Evolutionary conservation across 2,888 invertebrate genomes (phyloP).

Genomic region (Netelia melanura): DNA sequence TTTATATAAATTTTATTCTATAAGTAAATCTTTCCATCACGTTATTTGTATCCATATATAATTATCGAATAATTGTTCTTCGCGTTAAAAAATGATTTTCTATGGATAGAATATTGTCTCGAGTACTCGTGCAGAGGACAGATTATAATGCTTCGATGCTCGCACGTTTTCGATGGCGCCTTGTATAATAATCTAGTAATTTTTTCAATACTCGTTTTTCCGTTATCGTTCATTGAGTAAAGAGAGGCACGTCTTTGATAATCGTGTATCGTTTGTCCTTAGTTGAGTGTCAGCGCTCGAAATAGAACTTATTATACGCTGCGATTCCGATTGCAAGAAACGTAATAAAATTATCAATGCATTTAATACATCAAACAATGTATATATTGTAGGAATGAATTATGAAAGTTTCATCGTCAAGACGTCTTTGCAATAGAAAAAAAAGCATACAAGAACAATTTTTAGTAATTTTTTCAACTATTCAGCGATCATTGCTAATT

Average conservation of each 20-base stretch:
- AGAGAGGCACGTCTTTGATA: constrained; percentile 74
- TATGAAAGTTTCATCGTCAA: neutral
- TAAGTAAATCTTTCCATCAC: neutral
- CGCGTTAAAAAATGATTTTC: neutral
- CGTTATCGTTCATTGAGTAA: constrained; percentile 67
- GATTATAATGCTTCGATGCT: constrained; percentile 31
- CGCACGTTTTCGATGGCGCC: constrained; percentile 63
- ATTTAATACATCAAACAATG: constrained; percentile 16
- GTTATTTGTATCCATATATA: neutral
- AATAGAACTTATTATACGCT: constrained; percentile 76
- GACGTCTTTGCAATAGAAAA: neutral
- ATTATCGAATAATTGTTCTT: neutral
- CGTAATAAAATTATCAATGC: constrained; percentile 57
- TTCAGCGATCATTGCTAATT: neutral
- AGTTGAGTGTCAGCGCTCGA: constrained; percentile 80
- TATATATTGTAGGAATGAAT: constrained; percentile 1
- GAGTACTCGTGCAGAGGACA: constrained; percentile 15
- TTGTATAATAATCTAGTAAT: constrained; percentile 63
- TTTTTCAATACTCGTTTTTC: constrained; percentile 23
- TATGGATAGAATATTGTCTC: neutral
- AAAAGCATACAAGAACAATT: neutral
- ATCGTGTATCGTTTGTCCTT: constrained; percentile 73
- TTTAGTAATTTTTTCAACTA: neutral
- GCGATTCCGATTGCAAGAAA: constrained; percentile 72
- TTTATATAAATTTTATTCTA: neutral